phyloP scores from a whole-genome alignment of 2,888 invertebrate genomes.

The Cremastinae sp. region DNA sequence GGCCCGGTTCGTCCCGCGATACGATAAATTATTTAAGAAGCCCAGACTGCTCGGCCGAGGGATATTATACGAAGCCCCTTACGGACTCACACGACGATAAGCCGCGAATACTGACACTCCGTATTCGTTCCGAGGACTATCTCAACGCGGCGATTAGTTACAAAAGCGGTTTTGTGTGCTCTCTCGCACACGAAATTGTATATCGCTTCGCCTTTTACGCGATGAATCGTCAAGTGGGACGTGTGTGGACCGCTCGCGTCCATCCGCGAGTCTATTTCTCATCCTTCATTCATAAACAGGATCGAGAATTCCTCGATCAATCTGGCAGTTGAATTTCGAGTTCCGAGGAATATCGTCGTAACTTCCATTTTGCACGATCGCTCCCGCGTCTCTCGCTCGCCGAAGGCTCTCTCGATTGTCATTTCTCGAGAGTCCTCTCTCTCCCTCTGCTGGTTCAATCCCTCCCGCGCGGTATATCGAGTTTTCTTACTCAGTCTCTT shows the following conservation, averaged over 20 bases:
- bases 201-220: conserved; percentile 19
- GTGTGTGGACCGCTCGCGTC: conserved; percentile 42
- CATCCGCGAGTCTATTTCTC: conserved; percentile 11
- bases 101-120: conserved; percentile 9
- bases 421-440: background rate
- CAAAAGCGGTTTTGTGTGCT: conserved; percentile 54
- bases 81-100: background rate
- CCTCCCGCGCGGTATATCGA: conserved; percentile 7
- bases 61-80: too few species aligned
- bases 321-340: too few species aligned
- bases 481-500: conserved; percentile 19
- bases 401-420: too few species aligned
- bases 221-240: conserved; percentile 33
- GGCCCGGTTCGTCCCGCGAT: background rate
- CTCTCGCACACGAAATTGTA: background rate
- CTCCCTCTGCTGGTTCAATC: background rate
- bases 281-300: conserved; percentile 53
- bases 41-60: conserved; percentile 14
- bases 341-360: conserved; percentile 11
- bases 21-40: conserved; percentile 52
- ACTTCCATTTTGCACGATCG: background rate
- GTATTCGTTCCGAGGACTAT: conserved; percentile 45
- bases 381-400: too few species aligned
- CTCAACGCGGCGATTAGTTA: conserved; percentile 46
- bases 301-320: too few species aligned